Base-by-base conservation (phyloP, 2,888 invertebrate species). In the Melikaiella ostensackeni region DNA sequence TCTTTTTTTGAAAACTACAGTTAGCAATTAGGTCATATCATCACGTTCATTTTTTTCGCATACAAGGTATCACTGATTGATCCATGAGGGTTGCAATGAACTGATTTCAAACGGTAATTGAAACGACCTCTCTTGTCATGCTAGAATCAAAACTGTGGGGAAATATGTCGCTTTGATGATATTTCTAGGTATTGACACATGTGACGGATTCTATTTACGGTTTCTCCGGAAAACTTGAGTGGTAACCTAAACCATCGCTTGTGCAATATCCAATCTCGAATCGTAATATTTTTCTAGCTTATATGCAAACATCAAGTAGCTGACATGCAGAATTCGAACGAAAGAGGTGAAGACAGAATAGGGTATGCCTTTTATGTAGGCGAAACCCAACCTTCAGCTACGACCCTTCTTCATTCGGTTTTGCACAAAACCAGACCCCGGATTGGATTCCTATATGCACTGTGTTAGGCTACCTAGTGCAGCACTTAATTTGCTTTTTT, bases 191-290 rank as follows among this genome's bases (percentile, higher is more conserved):
- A 70, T 70, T 70, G 70, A 50, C 70, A 70, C 30, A 70, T 70
- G 70, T 70, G 70, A 70, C 50, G 50, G 70, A 50, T 70, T 21
- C 42, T 61, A 50, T 55, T 35, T 33, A 38, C 30, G 42, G 61
- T 73, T 50, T 75, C 73, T 63, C 59, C 70, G 42, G 42, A 75
- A 77, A 75, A 59, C 78, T 42, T 55, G 73, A 59, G 76, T 74
- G 77, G 62, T 79, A 75, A 76, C 70, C 70, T 75, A 79, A 80
- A 82, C 79, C 73, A 66, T 55, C 76, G 50, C 61, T 70, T 46
- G 70, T 21, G 64, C 59, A 78, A 77, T 55, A 79, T 80, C 78
- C 83, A 84, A 82, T 82, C 80, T 82, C 77, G 81, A 82, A 81
- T 80, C 76, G 70, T 74, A 81, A 81, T 78, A 81, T 81, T 81